phyloP scores from a whole-genome alignment of 2,113 vertebrate species.

The Pluvialis apricaria region DNA sequence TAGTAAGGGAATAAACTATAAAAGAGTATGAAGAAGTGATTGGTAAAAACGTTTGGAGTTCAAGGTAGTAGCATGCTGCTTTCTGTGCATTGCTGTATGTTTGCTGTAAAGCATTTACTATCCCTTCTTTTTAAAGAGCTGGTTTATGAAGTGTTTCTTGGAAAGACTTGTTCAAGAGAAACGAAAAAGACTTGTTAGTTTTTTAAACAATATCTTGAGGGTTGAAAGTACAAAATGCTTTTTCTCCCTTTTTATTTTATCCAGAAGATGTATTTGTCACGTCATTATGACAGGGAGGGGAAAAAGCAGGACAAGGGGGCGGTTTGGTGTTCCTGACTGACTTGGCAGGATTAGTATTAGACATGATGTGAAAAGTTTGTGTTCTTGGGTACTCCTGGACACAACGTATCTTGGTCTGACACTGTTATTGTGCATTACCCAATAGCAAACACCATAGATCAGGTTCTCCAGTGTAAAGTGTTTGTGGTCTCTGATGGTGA shows the following conservation, averaged over 20 bases:
- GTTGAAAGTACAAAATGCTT: not conserved
- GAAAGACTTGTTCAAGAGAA: slow-evolving; percentile 20
- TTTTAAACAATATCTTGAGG: not conserved
- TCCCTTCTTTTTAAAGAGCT: slow-evolving; percentile 24
- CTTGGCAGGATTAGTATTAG: not conserved
- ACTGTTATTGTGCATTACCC: accelerated
- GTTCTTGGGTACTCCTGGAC: not conserved
- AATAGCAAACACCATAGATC: accelerated
- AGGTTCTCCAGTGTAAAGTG: not conserved
- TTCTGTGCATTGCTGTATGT: not conserved
- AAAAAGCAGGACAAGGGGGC: not conserved
- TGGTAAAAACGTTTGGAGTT: not conserved
- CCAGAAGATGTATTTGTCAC: not conserved
- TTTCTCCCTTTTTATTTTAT: not conserved
- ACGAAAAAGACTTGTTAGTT: not conserved
- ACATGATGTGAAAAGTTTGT: not conserved
- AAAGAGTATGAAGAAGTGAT: not conserved
- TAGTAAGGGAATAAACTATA: not conserved
- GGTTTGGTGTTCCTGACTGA: not conserved
- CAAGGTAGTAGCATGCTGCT: not conserved
- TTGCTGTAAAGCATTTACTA: slow-evolving; percentile 25
- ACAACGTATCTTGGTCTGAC: not conserved
- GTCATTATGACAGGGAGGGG: not conserved
- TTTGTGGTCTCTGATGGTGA: not conserved
- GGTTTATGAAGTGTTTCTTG: slow-evolving; percentile 58